Evolutionary conservation across 2,113 vertebrate species (phyloP), one percentile per base, ranked within the genome.

Genomic region (Serranochromis macrocephalus): DNA sequence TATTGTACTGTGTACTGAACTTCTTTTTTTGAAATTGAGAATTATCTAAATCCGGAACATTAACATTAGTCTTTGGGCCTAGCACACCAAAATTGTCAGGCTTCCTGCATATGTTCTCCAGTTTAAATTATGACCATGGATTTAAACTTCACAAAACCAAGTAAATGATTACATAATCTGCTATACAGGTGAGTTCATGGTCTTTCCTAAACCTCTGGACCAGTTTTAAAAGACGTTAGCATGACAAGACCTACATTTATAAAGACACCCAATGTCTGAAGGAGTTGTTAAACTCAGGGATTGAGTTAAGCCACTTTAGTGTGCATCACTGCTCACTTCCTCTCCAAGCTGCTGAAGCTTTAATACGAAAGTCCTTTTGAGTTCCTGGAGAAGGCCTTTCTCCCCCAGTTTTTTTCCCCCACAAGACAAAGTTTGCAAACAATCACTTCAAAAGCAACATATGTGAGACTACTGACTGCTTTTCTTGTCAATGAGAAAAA

Each of bases 161-260:
- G 58, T 49, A 87, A 82, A 88, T 83, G 6, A 90, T 55, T 83
- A 47, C 84, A 47, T 78, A 73, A 21, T 88, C 49, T 71, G 83
- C 26, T 47, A 53, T n/a, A 82, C 85, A 93, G 84, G 80, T 33
- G 83, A 87, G 71, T 85, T 90, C 80, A 19, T 42, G 79, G 87
- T 63, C 51, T 19, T 84, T 61, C 82, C 55, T 61, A 87, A 53
- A 91, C 40, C 45, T 63, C 51, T 7, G 19, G 61, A 71, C 83
- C 42, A 54, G 81, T 68, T 68, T 84, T 81, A 92, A 79, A 61
- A 66, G 12, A 91, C 11, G 54, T 90, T 86, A 88, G 88, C 91
- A 53, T 40, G 55, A 91, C 80, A 91, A 45, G 36, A 88, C 75
- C 80, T 78, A 91, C 93, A 93, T 83, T 73, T 51, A 85, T 80